Conservation (phyloP, 1,140 invertebrate species). For the Caenorhabditis brenneri region DNA sequence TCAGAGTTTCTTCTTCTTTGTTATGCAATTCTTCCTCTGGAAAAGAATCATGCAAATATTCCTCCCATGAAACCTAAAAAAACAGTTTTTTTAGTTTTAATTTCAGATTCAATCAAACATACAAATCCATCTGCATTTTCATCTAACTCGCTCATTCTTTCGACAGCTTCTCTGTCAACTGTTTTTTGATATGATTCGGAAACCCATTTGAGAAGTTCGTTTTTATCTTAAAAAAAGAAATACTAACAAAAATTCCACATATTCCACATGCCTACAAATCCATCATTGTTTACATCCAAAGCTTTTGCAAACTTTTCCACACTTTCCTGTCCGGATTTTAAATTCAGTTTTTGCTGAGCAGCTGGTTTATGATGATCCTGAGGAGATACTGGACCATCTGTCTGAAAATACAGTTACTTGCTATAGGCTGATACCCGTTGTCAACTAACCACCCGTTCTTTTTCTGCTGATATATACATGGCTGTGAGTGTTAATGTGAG, state of each 20-base stretch:
- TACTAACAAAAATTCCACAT: neutral
- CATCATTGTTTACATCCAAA: neutral
- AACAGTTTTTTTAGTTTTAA: neutral
- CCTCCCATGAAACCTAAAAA: slow-evolving; percentile 36
- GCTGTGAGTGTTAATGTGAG: neutral
- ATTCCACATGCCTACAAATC: neutral
- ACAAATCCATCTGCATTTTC: slow-evolving; percentile 38
- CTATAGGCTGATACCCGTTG: neutral
- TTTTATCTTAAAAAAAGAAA: neutral
- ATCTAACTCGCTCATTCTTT: slow-evolving; percentile 42
- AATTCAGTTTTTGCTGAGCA: neutral
- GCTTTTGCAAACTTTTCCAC: slow-evolving; percentile 11
- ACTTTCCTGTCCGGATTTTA: neutral
- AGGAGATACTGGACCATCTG: neutral
- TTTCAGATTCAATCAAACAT: neutral
- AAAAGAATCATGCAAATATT: slow-evolving; percentile 23
- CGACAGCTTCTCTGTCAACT: slow-evolving; percentile 39
- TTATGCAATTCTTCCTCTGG: slow-evolving; percentile 26
- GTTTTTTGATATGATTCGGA: slow-evolving; percentile 20
- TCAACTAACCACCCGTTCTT: neutral
- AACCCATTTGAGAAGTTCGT: slow-evolving; percentile 29
- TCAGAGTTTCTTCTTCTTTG: slow-evolving; percentile 20
- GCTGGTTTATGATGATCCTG: neutral
- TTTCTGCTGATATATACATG: slow-evolving; percentile 3
- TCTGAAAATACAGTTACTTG: neutral